Conservation (phyloP, 2,113 vertebrate genomes). For the Actenoides hombroni region DNA sequence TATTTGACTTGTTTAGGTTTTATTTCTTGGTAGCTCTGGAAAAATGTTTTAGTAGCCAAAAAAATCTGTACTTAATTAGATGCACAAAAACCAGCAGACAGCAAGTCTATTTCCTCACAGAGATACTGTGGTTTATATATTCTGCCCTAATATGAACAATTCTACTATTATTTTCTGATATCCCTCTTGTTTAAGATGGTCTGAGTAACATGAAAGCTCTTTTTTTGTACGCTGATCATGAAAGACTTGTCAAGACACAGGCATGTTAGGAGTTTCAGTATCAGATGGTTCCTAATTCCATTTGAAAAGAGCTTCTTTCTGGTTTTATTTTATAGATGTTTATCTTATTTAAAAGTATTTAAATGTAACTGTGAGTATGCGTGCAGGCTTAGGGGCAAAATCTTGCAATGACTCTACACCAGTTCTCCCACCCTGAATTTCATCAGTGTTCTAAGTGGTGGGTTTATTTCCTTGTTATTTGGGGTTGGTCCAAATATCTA, state of each 20-base stretch:
- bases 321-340: background rate
- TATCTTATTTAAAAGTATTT: background rate
- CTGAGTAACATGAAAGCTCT: background rate
- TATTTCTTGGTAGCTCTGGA: slow-evolving; percentile 72
- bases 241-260: slow-evolving; percentile 27
- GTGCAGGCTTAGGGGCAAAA: background rate
- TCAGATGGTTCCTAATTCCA: background rate
- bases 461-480: background rate
- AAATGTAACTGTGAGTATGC: background rate
- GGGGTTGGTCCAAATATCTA: background rate
- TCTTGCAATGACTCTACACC: background rate
- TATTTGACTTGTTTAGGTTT: slow-evolving; percentile 55
- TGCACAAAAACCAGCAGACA: slow-evolving; percentile 73
- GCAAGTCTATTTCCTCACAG: slow-evolving; percentile 75
- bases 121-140: slow-evolving; percentile 72
- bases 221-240: background rate
- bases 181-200: slow-evolving; percentile 52
- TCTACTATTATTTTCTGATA: slow-evolving; percentile 60
- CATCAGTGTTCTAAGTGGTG: background rate
- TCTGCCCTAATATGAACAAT: slow-evolving; percentile 42
- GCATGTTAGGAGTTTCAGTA: background rate
- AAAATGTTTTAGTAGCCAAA: slow-evolving; percentile 71
- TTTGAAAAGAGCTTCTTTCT: background rate
- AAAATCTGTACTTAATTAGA: slow-evolving; percentile 78
- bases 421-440: background rate